Conservation (phyloP, 2,888 invertebrate genomes). For the Tiliacea aurago region DNA sequence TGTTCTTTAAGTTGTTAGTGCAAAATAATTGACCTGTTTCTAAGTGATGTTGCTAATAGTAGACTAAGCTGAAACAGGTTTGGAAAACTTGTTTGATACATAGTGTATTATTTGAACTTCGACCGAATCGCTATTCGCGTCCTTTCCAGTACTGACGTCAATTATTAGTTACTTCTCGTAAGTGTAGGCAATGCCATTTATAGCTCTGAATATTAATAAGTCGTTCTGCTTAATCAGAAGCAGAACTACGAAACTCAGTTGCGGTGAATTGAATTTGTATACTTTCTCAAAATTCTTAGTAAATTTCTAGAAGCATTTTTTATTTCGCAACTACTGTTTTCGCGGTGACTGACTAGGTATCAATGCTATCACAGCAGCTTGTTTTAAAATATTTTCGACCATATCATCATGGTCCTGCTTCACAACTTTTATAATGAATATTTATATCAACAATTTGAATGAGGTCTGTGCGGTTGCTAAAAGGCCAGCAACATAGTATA, state of each 20-base stretch:
- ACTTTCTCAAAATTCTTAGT: slow-evolving; percentile 34
- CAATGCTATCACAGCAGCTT: slow-evolving; percentile 16
- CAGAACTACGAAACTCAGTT: slow-evolving; percentile 18
- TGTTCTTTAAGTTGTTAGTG: not conserved
- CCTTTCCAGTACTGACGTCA: slow-evolving; percentile 39
- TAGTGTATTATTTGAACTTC: slow-evolving; percentile 52
- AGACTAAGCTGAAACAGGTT: slow-evolving; percentile 45
- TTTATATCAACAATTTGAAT: slow-evolving; percentile 6
- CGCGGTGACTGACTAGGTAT: not conserved
- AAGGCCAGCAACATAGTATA: not conserved
- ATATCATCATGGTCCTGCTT: slow-evolving; percentile 28
- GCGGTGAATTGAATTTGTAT: slow-evolving; percentile 17
- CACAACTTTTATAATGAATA: slow-evolving; percentile 18
- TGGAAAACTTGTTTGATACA: slow-evolving; percentile 45
- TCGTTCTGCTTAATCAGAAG: slow-evolving; percentile 13
- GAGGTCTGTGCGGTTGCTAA: not conserved
- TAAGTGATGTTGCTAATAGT: slow-evolving; percentile 37
- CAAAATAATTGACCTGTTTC: slow-evolving; percentile 43
- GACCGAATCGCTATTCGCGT: slow-evolving; percentile 44
- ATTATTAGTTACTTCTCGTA: slow-evolving; percentile 27
- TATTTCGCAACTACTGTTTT: not conserved
- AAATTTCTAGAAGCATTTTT: not conserved
- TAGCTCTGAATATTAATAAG: slow-evolving; percentile 4
- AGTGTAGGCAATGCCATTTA: slow-evolving; percentile 5
- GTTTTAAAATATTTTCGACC: slow-evolving; percentile 37